These are phyloP conservation scores for Cathartes aura DNA, from an alignment of 2,113 vertebrate genomes.

Conservation along the genomic window DNA sequence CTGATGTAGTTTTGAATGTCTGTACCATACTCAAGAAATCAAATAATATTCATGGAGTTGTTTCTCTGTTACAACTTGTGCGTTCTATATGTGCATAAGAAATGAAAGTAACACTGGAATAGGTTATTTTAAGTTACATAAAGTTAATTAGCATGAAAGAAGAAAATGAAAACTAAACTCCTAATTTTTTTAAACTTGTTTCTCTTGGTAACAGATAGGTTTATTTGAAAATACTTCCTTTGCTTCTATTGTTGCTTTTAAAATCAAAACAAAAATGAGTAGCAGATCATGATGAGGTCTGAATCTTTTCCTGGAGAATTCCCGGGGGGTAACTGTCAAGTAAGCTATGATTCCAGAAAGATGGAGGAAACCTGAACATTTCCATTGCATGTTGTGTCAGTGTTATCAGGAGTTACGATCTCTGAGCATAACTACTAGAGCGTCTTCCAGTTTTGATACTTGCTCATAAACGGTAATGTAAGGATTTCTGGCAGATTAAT, in stretches of 20 bases:
- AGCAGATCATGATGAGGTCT: background rate
- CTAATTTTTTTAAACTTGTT: background rate
- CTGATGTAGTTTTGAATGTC: background rate
- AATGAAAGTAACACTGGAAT: background rate
- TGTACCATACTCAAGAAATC: background rate
- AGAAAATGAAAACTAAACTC: background rate
- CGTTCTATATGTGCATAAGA: background rate
- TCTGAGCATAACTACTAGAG: background rate
- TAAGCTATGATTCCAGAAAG: background rate
- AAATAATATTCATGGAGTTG: background rate
- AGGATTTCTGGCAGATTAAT: background rate
- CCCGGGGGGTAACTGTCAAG: background rate
- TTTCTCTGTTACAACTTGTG: background rate
- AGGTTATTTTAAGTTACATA: background rate
- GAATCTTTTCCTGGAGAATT: background rate
- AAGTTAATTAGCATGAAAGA: background rate
- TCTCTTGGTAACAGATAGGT: background rate
- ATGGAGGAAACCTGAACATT: background rate
- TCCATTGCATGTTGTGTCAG: background rate
- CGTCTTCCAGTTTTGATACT: background rate
- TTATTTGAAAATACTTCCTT: background rate
- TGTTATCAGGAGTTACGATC: background rate
- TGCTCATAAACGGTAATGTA: background rate
- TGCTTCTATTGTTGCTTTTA: background rate
- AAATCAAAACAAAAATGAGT: background rate